Conservation (phyloP, 2,797 vertebrate species). For the Bradypodion pumilum region DNA sequence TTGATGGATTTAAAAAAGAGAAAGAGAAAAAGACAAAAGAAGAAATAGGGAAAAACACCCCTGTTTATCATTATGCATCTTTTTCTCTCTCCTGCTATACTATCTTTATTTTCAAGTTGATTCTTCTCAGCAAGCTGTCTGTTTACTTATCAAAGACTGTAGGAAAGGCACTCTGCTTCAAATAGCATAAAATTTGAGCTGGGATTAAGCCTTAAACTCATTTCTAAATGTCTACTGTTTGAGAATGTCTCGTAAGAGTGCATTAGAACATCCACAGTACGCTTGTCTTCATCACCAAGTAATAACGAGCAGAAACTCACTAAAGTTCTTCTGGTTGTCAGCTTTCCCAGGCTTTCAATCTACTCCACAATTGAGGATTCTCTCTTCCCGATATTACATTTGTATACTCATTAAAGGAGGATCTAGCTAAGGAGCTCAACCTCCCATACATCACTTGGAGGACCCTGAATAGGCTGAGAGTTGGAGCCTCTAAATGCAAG, state of each 20-base stretch:
- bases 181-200: not conserved
- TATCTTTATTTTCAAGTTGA: conserved; percentile 70
- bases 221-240: not conserved
- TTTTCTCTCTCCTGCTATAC: conserved; percentile 55
- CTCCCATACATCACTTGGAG: too few relatives aligned
- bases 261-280: not conserved
- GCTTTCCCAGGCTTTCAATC: not conserved
- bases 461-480: too few relatives aligned
- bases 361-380: too few relatives aligned
- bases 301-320: not conserved
- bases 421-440: too few relatives aligned
- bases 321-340: not conserved
- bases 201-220: not conserved
- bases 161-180: conserved; percentile 45
- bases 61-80: conserved; percentile 73
- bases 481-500: too few relatives aligned
- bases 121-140: conserved; percentile 66
- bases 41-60: conserved; percentile 66
- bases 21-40: conserved; percentile 76
- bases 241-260: not conserved
- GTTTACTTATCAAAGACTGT: conserved; percentile 45
- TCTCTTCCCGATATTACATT: not conserved
- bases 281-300: not conserved
- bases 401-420: too few relatives aligned
- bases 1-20: conserved; percentile 66